A percentile compares a stretch with the other conserved stretches of the same genome.
These are phyloP conservation scores for Acleris literana DNA, from an alignment of 2,888 invertebrate species.

Conservation along the genomic window DNA sequence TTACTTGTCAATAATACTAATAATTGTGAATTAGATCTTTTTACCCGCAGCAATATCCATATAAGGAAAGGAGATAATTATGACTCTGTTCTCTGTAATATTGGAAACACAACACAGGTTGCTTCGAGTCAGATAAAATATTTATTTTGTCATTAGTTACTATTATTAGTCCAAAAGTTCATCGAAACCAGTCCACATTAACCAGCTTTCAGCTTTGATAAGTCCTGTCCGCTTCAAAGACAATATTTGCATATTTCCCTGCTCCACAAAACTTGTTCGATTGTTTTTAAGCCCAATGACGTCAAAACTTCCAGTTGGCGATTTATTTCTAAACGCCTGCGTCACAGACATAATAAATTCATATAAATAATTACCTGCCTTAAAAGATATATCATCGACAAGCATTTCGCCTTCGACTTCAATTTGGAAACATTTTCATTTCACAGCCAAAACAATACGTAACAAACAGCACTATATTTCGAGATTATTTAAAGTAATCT, in stretches of 20 bases:
- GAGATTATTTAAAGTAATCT: conserved; percentile 17
- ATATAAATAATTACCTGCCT: conserved; percentile 2
- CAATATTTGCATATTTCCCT: conserved; percentile 31
- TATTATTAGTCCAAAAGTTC: not conserved
- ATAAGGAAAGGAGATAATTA: too few relatives aligned
- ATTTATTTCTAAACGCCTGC: conserved; percentile 24
- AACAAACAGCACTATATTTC: conserved; percentile 5
- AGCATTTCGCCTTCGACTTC: not conserved
- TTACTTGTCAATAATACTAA: too few relatives aligned
- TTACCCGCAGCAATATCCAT: too few relatives aligned
- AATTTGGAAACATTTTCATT: conserved; percentile 2
- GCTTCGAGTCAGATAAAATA: too few relatives aligned
- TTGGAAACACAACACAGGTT: too few relatives aligned
- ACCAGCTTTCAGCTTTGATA: conserved; percentile 18
- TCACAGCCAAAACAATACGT: conserved; percentile 1
- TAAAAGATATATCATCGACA: conserved; percentile 4
- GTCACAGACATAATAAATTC: conserved; percentile 14
- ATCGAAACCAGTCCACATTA: not conserved
- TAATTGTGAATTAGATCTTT: too few relatives aligned
- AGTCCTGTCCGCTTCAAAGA: conserved; percentile 15
- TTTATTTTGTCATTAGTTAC: not conserved
- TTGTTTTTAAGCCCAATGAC: conserved; percentile 30
- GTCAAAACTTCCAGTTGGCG: conserved; percentile 14
- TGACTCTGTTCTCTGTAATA: too few relatives aligned
- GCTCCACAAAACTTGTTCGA: conserved; percentile 11